phyloP scores from a whole-genome alignment of 2,113 vertebrate species.

The Rhineura floridana region DNA sequence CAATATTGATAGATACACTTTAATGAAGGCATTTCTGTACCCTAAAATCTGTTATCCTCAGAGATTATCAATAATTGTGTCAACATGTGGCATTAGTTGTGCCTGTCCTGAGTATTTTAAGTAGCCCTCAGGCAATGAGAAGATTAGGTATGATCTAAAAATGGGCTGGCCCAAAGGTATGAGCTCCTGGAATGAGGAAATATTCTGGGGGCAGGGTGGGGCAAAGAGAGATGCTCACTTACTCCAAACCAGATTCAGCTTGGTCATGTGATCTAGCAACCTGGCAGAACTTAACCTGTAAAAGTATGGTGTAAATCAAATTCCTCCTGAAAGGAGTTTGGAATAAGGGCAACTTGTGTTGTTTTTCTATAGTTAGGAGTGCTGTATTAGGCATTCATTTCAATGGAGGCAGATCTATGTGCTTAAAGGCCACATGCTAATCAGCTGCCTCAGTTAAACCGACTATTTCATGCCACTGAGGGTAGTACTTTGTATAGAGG shows the following conservation, averaged over 20 bases:
- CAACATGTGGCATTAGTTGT: not conserved
- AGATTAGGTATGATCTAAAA: not conserved
- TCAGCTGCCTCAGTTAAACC: not conserved
- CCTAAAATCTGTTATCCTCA: not conserved
- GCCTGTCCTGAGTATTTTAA: not conserved
- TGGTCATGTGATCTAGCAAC: too few relatives aligned
- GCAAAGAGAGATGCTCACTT: too few relatives aligned
- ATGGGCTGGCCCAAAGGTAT: not conserved
- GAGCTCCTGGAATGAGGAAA: not conserved
- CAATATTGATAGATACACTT: not conserved
- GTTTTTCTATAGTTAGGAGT: not conserved
- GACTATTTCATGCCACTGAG: too few relatives aligned
- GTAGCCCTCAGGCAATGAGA: not conserved
- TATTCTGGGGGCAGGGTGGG: too few relatives aligned
- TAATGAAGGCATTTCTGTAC: not conserved
- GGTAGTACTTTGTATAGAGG: not conserved
- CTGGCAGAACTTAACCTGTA: too few relatives aligned
- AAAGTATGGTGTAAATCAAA: too few relatives aligned
- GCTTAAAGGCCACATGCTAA: not conserved
- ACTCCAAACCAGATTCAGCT: too few relatives aligned
- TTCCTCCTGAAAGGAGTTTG: too few relatives aligned
- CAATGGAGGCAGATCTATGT: not conserved
- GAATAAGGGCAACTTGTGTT: too few relatives aligned
- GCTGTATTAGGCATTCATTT: not conserved
- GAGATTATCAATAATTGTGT: not conserved